Base-by-base conservation (phyloP, 2,797 vertebrate genomes). In the Sebastes miniatus region DNA sequence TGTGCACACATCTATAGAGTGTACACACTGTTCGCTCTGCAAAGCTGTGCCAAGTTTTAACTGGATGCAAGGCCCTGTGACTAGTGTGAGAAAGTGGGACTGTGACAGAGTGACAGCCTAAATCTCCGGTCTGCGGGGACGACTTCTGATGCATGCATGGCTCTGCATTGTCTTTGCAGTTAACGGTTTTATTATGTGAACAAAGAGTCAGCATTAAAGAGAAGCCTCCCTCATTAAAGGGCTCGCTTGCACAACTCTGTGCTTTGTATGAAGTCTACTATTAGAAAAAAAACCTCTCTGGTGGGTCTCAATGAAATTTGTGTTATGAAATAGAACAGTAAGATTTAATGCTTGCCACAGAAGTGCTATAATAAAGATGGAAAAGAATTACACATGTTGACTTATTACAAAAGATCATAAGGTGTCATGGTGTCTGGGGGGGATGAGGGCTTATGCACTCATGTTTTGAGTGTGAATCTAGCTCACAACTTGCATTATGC, bases 151-250 rank as follows among this genome's bases (percentile, higher is more conserved):
- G 43, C 16, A 47, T 83, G 87, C 85, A 64, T 69, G 87, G 84
- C 84, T 88, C 86, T 69, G 84, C 83, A 80, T 85, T 85, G 84
- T 91, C 87, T 88, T 88, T 79, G 84, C 83, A 84, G 77, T 83
- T 80, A 89, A 88, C 72, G 13, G 68, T 91, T 94, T 91, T 89
- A 92, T 90, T 76, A 92, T 84, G 89, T 83, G 89, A 92, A 90
- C 90, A 92, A 87, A 91, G 88, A 80, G 52, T 56, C 52, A 31
- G 70, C 87, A 91, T 87, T 88, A 89, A 90, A 90, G 81, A 84
- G 72, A 88, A 88, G 83, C 80, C 80, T 91, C 79, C 47, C 69
- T 85, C 81, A 87, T 88, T 86, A 86, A 91, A 91, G 68, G 66
- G 57, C 66, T 50, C 2, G 56, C 59, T 92, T 92, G 91, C 88